phyloP scores from a whole-genome alignment of 2,113 vertebrate genomes.

The Sorex fumeus region DNA sequence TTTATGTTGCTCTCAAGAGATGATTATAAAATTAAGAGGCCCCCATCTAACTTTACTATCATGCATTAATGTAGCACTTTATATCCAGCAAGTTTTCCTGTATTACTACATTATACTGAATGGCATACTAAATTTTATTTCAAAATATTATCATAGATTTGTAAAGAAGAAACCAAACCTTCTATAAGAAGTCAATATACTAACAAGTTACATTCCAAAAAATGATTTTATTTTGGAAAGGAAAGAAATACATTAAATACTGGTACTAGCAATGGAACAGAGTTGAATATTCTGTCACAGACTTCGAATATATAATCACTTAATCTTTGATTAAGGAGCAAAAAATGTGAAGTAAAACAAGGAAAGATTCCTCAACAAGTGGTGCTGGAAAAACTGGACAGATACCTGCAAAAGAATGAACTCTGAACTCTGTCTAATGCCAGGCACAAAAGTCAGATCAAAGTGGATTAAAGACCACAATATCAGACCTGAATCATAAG shows the following conservation, averaged over 20 bases:
- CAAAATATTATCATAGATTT: constrained; percentile 12
- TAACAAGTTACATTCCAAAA: not conserved
- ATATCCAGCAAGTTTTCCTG: not conserved
- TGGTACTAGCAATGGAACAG: not conserved
- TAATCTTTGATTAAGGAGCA: too few relatives aligned
- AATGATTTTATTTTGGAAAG: not conserved
- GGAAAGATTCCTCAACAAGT: too few relatives aligned
- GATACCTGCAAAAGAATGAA: too few relatives aligned
- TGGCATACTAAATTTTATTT: constrained; percentile 11
- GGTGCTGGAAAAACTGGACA: too few relatives aligned
- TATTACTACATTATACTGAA: not conserved
- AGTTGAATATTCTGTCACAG: too few relatives aligned
- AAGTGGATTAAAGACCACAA: too few relatives aligned
- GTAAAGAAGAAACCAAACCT: constrained; percentile 15
- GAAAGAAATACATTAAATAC: constrained; percentile 8
- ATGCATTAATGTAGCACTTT: not conserved
- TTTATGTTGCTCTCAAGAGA: constrained; percentile 23
- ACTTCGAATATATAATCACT: too few relatives aligned
- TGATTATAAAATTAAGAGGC: constrained; percentile 20
- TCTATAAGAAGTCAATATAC: not conserved
- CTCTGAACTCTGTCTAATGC: too few relatives aligned
- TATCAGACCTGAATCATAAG: too few relatives aligned
- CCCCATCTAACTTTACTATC: constrained; percentile 4
- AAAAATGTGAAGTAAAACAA: too few relatives aligned
- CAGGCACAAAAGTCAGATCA: too few relatives aligned